Evolutionary conservation across 2,797 vertebrate species (phyloP).

Genomic region (Gambusia yucatana): DNA sequence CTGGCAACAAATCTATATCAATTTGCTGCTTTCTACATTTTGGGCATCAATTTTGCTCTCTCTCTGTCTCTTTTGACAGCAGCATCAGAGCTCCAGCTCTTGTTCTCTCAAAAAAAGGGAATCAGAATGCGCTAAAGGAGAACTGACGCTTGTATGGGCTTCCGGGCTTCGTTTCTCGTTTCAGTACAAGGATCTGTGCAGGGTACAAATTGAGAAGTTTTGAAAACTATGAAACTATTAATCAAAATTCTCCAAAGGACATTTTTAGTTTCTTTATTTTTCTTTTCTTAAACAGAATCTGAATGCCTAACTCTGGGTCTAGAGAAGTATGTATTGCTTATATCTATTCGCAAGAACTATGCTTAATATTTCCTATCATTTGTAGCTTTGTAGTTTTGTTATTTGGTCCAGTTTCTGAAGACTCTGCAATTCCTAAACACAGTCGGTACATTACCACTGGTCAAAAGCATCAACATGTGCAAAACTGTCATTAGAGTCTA

Average conservation of each 20-base stretch:
- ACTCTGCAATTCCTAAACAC: not conserved
- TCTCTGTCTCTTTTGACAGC: slow-evolving; percentile 16
- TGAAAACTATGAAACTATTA: not conserved
- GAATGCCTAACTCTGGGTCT: not conserved
- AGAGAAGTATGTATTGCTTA: not conserved
- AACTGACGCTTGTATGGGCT: not conserved
- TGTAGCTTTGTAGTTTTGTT: not conserved
- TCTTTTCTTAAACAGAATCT: not conserved
- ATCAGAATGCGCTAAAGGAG: slow-evolving; percentile 6
- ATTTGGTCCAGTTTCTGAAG: not conserved
- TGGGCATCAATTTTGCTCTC: slow-evolving; percentile 31
- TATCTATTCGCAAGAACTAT: not conserved
- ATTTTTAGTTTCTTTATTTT: not conserved
- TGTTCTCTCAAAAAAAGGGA: slow-evolving; percentile 9
- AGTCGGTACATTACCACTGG: not conserved
- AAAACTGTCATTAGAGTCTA: not conserved
- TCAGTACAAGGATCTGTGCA: not conserved
- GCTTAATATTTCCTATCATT: not conserved
- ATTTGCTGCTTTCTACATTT: slow-evolving; percentile 60
- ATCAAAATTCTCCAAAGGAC: not conserved
- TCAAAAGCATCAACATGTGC: not conserved
- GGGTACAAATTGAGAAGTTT: not conserved
- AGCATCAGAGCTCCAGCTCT: slow-evolving; percentile 8
- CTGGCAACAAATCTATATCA: slow-evolving; percentile 66
- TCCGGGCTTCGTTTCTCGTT: not conserved